Evolutionary conservation across 2,888 invertebrate genomes (phyloP), one percentile per base, ranked within the genome.

Genomic region (Zeuzera pyrina): DNA sequence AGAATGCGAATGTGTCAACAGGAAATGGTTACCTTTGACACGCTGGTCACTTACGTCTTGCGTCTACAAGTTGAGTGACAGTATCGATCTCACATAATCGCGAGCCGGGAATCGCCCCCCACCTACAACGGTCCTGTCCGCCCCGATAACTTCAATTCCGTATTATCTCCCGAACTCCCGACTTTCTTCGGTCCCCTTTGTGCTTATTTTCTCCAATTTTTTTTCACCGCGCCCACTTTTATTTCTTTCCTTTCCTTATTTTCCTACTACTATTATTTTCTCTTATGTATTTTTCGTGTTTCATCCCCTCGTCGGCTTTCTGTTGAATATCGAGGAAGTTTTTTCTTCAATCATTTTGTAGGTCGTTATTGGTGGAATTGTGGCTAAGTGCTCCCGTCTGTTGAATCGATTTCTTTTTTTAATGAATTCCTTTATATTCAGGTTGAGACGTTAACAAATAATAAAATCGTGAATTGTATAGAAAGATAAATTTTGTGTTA

Each of bases 81-180:
- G 69, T 83, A 83, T 81, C 77, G 79, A 81, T 74, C 76, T 64
- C 63, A 63, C 59, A 71, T 76, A 76, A 77, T 74, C 76, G 70
- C 21, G 28, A 62, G 60, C 59, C 60, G 55, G 58, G 66, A 57
- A 66, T 56, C 51, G 63, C 61, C 72, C 74, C 74, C 77, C 60
- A 64, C 73, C 77, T 68, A 57, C 66, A 56, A 39, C 48, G 52
- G 67, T 62, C 66, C 60, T 60, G 62, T 62, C 64, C 78, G 77
- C 79, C 71, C 72, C 79, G 77, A 78, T 79, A 76, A 69, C 81
- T 79, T 68, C 83, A 77, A 84, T 83, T 77, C 74, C 81, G 71
- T 74, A 77, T 78, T 84, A 83, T 84, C 81, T 78, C 70, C 68
- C 66, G 63, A 57, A 54, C 57, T 57, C 61, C 64, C 67, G 67